Evolutionary conservation across 2,888 invertebrate genomes (phyloP).

Genomic region (Prosapia bicincta): DNA sequence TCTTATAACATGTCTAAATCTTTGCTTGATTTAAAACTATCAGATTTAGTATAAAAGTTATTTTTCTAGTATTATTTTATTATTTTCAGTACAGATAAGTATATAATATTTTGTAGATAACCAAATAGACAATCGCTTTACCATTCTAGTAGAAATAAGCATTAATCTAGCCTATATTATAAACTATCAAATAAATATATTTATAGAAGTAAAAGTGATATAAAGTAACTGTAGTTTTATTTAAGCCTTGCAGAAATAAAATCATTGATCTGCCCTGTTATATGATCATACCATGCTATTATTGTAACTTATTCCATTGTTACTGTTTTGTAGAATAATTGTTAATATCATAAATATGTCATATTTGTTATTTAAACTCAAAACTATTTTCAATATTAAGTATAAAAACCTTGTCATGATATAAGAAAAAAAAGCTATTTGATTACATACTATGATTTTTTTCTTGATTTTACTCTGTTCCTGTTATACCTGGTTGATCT

Average conservation of each 20-base stretch:
- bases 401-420: neutral
- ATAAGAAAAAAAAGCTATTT: neutral
- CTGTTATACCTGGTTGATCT: no score
- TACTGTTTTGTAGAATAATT: slow-evolving; percentile 1
- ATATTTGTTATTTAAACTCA: neutral
- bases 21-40: neutral
- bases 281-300: neutral
- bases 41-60: neutral
- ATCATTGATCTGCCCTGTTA: neutral
- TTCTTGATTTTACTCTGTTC: neutral
- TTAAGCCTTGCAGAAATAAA: neutral
- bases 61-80: neutral
- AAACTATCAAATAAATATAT: neutral
- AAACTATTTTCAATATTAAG: neutral
- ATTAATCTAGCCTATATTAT: neutral
- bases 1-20: neutral
- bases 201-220: neutral
- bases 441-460: neutral
- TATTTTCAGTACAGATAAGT: neutral
- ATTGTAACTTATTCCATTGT: neutral
- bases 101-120: neutral
- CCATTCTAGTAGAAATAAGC: neutral
- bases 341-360: neutral
- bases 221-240: neutral
- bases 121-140: neutral